Evolutionary conservation across 2,113 vertebrate species (phyloP).

Genomic region (Himantopus leucocephalus): DNA sequence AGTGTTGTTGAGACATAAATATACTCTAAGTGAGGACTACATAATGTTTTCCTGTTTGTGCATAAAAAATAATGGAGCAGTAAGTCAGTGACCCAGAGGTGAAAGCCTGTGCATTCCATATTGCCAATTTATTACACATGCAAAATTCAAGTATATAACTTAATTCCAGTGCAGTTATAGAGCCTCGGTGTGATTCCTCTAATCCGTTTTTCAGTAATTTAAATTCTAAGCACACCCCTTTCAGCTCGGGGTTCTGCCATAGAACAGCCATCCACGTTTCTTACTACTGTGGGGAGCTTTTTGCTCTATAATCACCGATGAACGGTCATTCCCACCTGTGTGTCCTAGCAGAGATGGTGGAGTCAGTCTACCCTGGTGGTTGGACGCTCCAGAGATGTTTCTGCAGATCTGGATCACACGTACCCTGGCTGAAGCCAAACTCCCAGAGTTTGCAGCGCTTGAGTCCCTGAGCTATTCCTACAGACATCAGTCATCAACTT

Average conservation of each 20-base stretch:
- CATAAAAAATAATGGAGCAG: conserved; percentile 17
- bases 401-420: accelerated
- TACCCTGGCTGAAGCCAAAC: not conserved
- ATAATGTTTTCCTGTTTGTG: conserved; percentile 29
- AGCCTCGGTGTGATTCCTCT: not conserved
- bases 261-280: not conserved
- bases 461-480: not conserved
- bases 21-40: not conserved
- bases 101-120: not conserved
- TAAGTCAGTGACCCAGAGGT: conserved; percentile 34
- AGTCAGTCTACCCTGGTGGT: not conserved
- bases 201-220: not conserved
- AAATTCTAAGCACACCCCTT: not conserved
- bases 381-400: not conserved
- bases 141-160: conserved; percentile 19
- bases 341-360: not conserved
- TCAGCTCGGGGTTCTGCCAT: not conserved
- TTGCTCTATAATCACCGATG: not conserved
- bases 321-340: not conserved
- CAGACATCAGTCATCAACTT: not conserved
- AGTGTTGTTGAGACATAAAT: not conserved
- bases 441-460: not conserved
- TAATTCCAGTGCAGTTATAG: not conserved
- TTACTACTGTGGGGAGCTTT: not conserved
- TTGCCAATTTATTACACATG: not conserved